phyloP scores from a whole-genome alignment of 2,113 vertebrate genomes.

The Carassius gibelio region DNA sequence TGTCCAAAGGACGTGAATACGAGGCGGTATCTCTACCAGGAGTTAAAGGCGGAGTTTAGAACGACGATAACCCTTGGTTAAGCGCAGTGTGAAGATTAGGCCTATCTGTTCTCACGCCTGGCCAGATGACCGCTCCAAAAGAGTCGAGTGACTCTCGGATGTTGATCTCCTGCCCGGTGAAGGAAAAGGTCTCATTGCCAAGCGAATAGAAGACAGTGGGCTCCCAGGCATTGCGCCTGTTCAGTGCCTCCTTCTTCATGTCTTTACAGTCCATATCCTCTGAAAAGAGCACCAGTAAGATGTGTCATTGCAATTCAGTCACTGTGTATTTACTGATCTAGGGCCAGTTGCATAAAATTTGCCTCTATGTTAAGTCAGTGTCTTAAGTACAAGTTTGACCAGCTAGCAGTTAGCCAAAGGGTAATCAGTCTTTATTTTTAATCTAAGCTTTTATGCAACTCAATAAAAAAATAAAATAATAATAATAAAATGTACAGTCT shows the following conservation, averaged over 20 bases:
- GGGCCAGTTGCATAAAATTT: too few species aligned
- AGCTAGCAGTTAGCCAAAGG: too few species aligned
- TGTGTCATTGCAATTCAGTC: background rate
- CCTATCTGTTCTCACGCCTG: conserved; percentile 63
- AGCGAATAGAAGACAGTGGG: conserved; percentile 61
- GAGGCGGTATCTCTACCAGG: too few species aligned
- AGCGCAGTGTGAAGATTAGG: too few species aligned
- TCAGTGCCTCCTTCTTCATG: conserved; percentile 59
- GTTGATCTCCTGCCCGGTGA: conserved; percentile 71
- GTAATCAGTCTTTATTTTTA: too few species aligned
- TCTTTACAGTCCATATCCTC: conserved; percentile 49
- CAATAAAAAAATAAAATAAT: too few species aligned
- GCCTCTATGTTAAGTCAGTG: too few species aligned
- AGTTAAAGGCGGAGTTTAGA: background rate
- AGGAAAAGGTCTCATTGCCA: conserved; percentile 67
- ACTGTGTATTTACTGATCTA: background rate
- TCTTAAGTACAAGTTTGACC: too few species aligned
- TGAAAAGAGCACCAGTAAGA: conserved; percentile 8
- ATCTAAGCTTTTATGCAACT: too few species aligned
- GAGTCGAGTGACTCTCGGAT: conserved; percentile 73
- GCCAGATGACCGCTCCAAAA: conserved; percentile 75
- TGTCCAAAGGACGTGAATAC: too few species aligned
- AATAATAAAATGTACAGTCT: too few species aligned
- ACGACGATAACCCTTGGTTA: background rate
- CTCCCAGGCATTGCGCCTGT: conserved; percentile 63